A percentile compares a stretch with the other conserved stretches of the same genome.
Conservation (phyloP, 2,888 invertebrate genomes). For the Boloria selene region DNA sequence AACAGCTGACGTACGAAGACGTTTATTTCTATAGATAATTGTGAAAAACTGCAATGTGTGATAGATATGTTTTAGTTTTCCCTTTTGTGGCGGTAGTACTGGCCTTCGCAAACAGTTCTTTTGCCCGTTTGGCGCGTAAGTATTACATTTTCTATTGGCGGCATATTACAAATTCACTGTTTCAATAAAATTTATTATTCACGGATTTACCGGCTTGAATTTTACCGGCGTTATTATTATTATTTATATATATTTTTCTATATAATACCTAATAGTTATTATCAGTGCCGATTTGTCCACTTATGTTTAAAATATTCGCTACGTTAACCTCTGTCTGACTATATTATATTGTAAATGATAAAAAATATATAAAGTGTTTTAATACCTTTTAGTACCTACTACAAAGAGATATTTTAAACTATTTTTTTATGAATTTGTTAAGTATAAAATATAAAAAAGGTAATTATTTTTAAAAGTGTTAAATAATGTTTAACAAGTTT, state of each 20-base stretch:
- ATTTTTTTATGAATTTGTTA: too few species aligned
- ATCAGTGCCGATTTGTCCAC: background rate
- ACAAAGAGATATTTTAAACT: too few species aligned
- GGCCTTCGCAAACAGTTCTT: constrained; percentile 54
- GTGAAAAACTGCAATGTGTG: constrained; percentile 58
- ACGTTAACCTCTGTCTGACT: too few species aligned
- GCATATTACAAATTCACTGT: background rate
- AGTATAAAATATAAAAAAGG: too few species aligned
- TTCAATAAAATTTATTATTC: background rate
- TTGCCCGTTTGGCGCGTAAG: constrained; percentile 72
- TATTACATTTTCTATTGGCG: constrained; percentile 34
- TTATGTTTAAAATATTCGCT: too few species aligned
- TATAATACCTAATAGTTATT: background rate
- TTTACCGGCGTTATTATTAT: constrained; percentile 8
- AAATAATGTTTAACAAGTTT: too few species aligned
- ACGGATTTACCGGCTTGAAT: constrained; percentile 6
- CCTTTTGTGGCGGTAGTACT: constrained; percentile 53
- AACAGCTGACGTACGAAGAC: constrained; percentile 42
- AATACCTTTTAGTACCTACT: too few species aligned
- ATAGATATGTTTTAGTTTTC: constrained; percentile 62
- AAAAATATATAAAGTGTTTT: too few species aligned
- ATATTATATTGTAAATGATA: too few species aligned
- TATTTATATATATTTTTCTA: background rate
- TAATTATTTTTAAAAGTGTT: too few species aligned
- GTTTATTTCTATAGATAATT: constrained; percentile 3